These are phyloP conservation scores for Characodon lateralis DNA, from an alignment of 2,797 vertebrate species.

Conservation along the genomic window DNA sequence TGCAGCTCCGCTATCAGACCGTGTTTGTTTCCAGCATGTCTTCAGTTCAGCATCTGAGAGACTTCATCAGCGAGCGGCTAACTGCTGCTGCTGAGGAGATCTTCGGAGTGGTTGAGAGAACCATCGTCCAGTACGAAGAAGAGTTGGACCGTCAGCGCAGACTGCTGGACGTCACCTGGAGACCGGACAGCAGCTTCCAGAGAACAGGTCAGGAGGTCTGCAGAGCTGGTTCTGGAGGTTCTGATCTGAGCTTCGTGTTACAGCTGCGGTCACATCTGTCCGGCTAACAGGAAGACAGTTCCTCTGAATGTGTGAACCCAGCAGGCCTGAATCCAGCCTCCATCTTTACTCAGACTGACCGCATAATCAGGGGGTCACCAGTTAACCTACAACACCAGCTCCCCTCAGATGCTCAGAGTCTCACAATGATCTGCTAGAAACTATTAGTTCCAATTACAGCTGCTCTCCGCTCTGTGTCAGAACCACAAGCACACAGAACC, in stretches of 20 bases:
- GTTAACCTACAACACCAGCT: background rate
- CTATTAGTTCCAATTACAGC: no score
- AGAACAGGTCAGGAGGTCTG: slow-evolving; percentile 15
- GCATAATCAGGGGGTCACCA: background rate
- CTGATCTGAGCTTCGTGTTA: background rate
- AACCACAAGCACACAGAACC: no score
- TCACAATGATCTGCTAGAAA: no score
- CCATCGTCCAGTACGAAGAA: background rate
- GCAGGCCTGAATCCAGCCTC: background rate
- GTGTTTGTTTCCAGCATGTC: background rate
- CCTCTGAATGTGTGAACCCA: background rate
- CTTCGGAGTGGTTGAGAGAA: background rate
- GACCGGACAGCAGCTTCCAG: slow-evolving; percentile 2
- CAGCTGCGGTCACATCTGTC: background rate
- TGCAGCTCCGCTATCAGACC: no score
- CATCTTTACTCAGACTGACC: background rate
- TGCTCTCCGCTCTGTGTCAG: no score
- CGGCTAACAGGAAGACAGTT: background rate
- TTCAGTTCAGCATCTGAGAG: background rate
- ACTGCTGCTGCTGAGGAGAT: background rate
- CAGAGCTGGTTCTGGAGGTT: background rate
- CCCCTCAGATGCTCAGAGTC: no score
- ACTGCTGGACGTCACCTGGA: slow-evolving; percentile 35
- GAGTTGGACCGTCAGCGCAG: slow-evolving; percentile 23
- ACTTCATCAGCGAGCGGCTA: slow-evolving; percentile 4